Evolutionary conservation across 2,113 vertebrate species (phyloP).

Genomic region (Phrynosoma platyrhinos): DNA sequence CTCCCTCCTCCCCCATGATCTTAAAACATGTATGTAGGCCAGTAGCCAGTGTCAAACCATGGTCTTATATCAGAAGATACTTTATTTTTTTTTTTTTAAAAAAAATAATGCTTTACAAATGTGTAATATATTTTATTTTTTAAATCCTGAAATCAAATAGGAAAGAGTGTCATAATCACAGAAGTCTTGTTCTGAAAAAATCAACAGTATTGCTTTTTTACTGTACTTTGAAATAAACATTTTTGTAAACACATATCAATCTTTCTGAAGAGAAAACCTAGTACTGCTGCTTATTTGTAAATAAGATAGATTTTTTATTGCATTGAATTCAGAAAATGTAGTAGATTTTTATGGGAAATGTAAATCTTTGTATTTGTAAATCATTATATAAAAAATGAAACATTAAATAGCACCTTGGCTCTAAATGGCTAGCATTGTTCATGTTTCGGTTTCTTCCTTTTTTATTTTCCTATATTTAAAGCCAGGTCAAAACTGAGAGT

Average conservation of each 20-base stretch:
- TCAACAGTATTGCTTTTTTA: neutral
- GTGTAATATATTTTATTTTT: neutral
- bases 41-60: neutral
- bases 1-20: neutral
- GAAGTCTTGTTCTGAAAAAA: conserved; percentile 57
- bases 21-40: neutral
- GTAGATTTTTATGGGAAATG: conserved; percentile 40
- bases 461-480: neutral
- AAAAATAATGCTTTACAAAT: accelerated
- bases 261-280: conserved; percentile 41
- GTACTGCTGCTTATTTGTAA: conserved; percentile 19
- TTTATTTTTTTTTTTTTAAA: neutral
- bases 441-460: neutral
- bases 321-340: conserved; percentile 3
- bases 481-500: neutral
- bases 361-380: conserved; percentile 57
- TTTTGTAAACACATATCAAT: conserved; percentile 26
- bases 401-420: conserved; percentile 61
- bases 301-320: neutral
- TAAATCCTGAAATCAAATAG: neutral
- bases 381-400: conserved; percentile 15
- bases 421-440: neutral
- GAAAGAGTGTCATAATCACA: conserved; percentile 22
- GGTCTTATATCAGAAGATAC: neutral
- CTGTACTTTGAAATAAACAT: conserved; percentile 6